Evolutionary conservation across 2,113 vertebrate species (phyloP), one percentile per base, ranked within the genome.

Genomic region (Columba janthina): DNA sequence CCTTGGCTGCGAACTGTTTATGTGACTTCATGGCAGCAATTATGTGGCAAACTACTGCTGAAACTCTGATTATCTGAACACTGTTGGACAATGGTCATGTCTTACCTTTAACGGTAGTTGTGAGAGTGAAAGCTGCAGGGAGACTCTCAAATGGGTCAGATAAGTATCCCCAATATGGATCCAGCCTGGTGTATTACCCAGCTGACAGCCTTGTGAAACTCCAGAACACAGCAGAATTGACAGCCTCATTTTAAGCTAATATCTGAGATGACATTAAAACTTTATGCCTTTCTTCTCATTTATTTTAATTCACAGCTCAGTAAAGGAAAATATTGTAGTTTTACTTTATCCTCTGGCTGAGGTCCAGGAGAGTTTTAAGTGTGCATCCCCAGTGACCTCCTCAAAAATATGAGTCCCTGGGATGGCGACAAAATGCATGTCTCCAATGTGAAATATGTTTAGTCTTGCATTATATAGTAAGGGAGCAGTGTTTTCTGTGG

Each of bases 141-240:
- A 60, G 11, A 32, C 31, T 61, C 57, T 65, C 71, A n/a, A 77
- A n/a, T 50, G 56, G 53, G 44, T 80, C 44, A 56, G 31, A 13
- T 58, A 42, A 29, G 58, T 65, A 61, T 56, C 69, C 16, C 17
- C 9, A 3, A 32, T 53, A 32, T 61, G 21, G 28, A 34, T 46
- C 10, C 29, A 66, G 25, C 24, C 28, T 38, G 38, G 26, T 71
- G 73, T 71, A 34, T 50, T 94, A 17, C 21, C 44, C 44, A 88
- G 58, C 40, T 53, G 64, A 28, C n/a, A 91, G 48, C 72, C 65
- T 82, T 50, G 83, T 51, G 77, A 56, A 62, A 81, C 85, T 94
- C 96, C 96, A 93, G 95, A 72, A 94, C 84, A 83, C 94, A 96
- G 96, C 73, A 96, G 88, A 95, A 74, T 95, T 72, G 25, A 31